phyloP scores from a whole-genome alignment of 2,797 vertebrate genomes.

The Simalia tracyae region DNA sequence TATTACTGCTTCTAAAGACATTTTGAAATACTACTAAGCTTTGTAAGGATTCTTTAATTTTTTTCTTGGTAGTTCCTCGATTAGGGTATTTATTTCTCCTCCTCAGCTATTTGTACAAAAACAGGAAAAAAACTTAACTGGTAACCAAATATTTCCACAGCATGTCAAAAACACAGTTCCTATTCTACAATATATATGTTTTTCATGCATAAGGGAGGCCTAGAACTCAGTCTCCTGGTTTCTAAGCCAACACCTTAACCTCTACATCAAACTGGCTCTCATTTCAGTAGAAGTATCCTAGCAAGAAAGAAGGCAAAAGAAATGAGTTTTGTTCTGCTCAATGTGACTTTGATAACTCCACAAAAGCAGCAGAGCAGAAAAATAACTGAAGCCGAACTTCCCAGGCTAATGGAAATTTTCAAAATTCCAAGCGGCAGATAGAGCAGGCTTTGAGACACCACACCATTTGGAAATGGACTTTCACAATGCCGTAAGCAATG shows the following conservation, averaged over 20 bases:
- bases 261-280: not conserved
- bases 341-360: not conserved
- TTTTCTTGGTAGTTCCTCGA: too few species aligned
- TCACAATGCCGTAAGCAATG: not conserved
- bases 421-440: not conserved
- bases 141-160: not conserved
- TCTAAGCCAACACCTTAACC: not conserved
- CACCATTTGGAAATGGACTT: not conserved
- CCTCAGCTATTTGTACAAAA: not conserved
- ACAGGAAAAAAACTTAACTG: not conserved
- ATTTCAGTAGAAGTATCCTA: constrained; percentile 18
- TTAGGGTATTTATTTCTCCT: not conserved
- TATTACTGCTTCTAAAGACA: not conserved
- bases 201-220: not conserved
- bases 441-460: not conserved
- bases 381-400: not conserved
- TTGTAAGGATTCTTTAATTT: constrained; percentile 7
- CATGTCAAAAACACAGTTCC: not conserved
- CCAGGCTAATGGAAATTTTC: not conserved
- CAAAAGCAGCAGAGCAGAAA: not conserved
- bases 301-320: not conserved
- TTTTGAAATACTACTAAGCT: not conserved
- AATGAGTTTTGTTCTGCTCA: not conserved
- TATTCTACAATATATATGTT: not conserved
- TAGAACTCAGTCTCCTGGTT: not conserved